Base-by-base conservation (phyloP, 2,888 invertebrate genomes). In the Amiota minor region DNA sequence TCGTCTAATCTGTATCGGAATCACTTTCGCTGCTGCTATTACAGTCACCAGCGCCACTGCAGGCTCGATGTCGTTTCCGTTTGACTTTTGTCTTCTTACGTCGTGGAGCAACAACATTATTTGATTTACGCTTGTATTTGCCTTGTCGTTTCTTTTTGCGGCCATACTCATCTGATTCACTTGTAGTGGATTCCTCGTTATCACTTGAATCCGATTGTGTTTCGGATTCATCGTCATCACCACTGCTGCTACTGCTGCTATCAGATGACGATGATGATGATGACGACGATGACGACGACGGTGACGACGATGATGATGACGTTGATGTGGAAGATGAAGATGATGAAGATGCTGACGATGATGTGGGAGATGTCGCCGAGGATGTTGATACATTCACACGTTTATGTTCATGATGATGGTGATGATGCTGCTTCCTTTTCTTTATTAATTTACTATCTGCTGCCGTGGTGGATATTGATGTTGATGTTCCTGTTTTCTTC, bases 121-220 rank as follows among this genome's bases (percentile, higher is more conserved):
- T 88, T 23, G 84, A 83, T 72, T 88, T 89, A n/a, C 89, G 86
- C 69, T 88, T 89, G 59, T 89, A 87, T 78, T 88, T 89, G 18
- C 86, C 84, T 67, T 83, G 85, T 8, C 88, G 88, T 53, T 86
- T 88, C 75, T 85, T 84, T 71, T 89, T 89, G 49, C 85, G 84
- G 9, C 88, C 88, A 10, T 85, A 83, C 65, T 88, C 87, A 53
- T 86, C 89, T 2, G 84, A 86, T 72, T 85, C 86, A 72, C 87
- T 88, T 2, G 89, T 88, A 62, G 89, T 88, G 3, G 89, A 88
- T 45, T 89, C 89, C 71, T 89, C 89, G 74, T 89, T 89, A 67
- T 89, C 89, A 76, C 89, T 88, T 4, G 89, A 89, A 72, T 89
- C 89, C 0, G 88, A 88, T 35, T 86, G 83, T 46, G 77, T 74